phyloP scores from a whole-genome alignment of 2,797 vertebrate species.

The Epinephelus awoara region DNA sequence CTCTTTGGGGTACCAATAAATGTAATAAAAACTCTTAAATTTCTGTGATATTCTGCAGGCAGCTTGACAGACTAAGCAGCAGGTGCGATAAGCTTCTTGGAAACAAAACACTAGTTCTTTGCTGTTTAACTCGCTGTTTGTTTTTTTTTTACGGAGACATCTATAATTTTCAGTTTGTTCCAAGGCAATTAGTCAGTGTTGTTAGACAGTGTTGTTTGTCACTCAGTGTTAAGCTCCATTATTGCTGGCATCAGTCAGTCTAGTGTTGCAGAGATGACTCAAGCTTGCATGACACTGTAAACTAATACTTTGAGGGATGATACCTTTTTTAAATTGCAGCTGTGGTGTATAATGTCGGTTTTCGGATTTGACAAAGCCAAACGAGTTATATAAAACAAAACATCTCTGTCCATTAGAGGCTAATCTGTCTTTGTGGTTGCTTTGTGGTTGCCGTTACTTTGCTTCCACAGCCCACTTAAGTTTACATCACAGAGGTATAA shows the following conservation, averaged over 20 bases:
- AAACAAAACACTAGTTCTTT: background rate
- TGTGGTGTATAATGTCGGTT: background rate
- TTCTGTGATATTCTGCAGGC: background rate
- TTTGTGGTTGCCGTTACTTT: background rate
- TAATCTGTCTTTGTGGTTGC: conserved; percentile 3
- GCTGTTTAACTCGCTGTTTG: background rate
- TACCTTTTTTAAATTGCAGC: conserved; percentile 12
- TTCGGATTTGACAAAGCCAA: background rate
- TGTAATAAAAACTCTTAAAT: background rate
- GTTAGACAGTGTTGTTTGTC: background rate
- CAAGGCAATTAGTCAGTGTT: background rate
- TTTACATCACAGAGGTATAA: background rate
- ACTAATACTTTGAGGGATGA: conserved; percentile 32
- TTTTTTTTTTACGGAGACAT: background rate
- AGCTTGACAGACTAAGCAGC: background rate
- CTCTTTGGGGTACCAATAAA: background rate
- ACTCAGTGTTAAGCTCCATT: background rate
- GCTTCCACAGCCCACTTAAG: background rate
- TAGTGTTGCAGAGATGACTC: conserved; percentile 23
- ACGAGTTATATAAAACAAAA: background rate
- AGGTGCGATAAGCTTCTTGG: background rate
- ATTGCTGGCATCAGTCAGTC: background rate
- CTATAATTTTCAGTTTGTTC: background rate
- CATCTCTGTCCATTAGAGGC: background rate
- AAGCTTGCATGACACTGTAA: conserved; percentile 36